Evolutionary conservation across 1,140 invertebrate genomes (phyloP).

Genomic region (Akabosia matsudoensis): DNA sequence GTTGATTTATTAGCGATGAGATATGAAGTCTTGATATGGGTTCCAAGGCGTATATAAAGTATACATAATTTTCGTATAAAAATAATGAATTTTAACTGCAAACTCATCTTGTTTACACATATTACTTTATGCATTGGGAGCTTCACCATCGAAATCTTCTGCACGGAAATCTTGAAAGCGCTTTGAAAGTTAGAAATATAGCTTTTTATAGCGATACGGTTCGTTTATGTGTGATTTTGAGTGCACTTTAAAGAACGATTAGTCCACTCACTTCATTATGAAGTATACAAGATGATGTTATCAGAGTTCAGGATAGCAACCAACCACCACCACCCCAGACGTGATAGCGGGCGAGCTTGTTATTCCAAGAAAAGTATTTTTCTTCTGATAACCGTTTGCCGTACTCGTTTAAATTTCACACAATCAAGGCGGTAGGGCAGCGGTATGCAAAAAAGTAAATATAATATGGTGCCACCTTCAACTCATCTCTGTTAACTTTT

Average conservation of each 20-base stretch:
- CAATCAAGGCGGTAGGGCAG: background rate
- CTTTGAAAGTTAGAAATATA: background rate
- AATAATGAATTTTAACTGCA: no score
- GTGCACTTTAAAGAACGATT: background rate
- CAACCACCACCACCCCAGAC: no score
- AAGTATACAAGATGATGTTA: background rate
- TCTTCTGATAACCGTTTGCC: background rate
- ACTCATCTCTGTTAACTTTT: background rate
- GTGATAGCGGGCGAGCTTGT: no score
- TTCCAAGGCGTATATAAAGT: background rate
- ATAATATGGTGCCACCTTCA: background rate
- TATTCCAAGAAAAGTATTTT: no score
- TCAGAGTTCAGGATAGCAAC: background rate
- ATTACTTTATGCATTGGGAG: no score
- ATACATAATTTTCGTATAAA: background rate
- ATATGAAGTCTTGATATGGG: slow-evolving; percentile 1
- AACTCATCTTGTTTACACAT: no score
- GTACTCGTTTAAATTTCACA: no score
- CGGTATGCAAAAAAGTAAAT: background rate
- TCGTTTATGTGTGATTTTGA: background rate
- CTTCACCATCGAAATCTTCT: background rate
- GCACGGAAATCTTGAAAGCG: background rate
- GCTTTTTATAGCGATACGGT: background rate
- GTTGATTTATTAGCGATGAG: slow-evolving; percentile 19
- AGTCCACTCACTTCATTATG: background rate